Conservation (phyloP, 2,888 invertebrate species). For the Pachliopta kotzebuea region DNA sequence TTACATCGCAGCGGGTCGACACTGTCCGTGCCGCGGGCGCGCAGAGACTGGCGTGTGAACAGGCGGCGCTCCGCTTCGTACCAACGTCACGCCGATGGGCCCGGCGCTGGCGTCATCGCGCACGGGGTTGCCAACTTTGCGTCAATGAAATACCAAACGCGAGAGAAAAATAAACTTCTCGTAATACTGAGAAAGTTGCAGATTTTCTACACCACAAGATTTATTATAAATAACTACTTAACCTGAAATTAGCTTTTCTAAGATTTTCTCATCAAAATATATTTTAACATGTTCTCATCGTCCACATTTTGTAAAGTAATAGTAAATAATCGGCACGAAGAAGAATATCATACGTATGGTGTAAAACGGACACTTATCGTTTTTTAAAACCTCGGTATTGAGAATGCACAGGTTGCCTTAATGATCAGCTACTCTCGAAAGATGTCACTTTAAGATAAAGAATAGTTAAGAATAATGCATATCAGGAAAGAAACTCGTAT, state of each 20-base stretch:
- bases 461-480: too few species aligned
- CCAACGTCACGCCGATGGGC: constrained; percentile 36
- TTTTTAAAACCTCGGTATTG: too few species aligned
- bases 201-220: neutral
- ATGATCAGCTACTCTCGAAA: too few species aligned
- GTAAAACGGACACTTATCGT: too few species aligned
- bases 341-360: too few species aligned
- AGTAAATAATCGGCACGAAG: too few species aligned
- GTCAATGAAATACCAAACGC: constrained; percentile 7
- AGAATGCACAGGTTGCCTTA: too few species aligned
- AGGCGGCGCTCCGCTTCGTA: constrained; percentile 37
- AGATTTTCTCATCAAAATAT: too few species aligned
- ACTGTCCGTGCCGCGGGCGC: constrained; percentile 75
- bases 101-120: constrained; percentile 64
- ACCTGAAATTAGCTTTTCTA: too few species aligned
- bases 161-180: neutral
- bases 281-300: too few species aligned
- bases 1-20: constrained; percentile 78
- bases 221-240: neutral
- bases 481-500: neutral
- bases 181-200: neutral
- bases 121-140: constrained; percentile 9
- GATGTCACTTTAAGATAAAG: too few species aligned
- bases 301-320: too few species aligned
- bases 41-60: constrained; percentile 62